Base-by-base conservation (phyloP, 1,140 invertebrate species). In the Formica selysi region DNA sequence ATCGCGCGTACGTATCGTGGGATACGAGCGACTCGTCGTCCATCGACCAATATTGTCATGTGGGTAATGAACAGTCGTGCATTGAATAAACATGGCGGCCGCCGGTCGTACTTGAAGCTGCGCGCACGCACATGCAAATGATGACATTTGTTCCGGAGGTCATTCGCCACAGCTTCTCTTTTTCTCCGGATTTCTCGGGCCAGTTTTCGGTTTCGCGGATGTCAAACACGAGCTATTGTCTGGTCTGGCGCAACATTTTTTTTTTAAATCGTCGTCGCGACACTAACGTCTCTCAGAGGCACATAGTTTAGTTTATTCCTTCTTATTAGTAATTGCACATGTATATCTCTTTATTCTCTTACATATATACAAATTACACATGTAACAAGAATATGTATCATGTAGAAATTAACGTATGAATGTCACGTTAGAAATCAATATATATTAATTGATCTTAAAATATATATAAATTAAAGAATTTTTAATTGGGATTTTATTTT, bases 21-120 rank as follows among this genome's bases (percentile, higher is more conserved):
- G 91, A 92, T 94, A 94, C 94, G 93, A 94, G 93, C 93, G 93
- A 95, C 94, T 94, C 92, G 79, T 2, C 92, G 67, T 8, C 92
- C 93, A 94, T 94, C 93, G 94, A 93, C 93, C 93, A 94, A 95
- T 95, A 95, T 95, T 95, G 94, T 95, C 94, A 93, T 94, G 93
- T 93, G 93, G 93, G 94, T 94, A 94, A 95, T 94, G 94, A 95
- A 94, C 92, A 92, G 85, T 87, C 91, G 91, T 91, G 91, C 92
- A 87, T 92, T 94, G 94, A 94, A 95, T 95, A 94, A 95, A 95
- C 94, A 94, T 93, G 92, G 54, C 86, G 87, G 86, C 89, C 92
- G 89, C 76, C 65, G 65, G 57, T 3, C 38, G 74, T 68, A 86
- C 83, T 89, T 88, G 64, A 74, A 67, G 57, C 78, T 70, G 78